These are phyloP conservation scores for Ptychochromis oligacanthus DNA, from an alignment of 2,113 vertebrate species.

Conservation along the genomic window DNA sequence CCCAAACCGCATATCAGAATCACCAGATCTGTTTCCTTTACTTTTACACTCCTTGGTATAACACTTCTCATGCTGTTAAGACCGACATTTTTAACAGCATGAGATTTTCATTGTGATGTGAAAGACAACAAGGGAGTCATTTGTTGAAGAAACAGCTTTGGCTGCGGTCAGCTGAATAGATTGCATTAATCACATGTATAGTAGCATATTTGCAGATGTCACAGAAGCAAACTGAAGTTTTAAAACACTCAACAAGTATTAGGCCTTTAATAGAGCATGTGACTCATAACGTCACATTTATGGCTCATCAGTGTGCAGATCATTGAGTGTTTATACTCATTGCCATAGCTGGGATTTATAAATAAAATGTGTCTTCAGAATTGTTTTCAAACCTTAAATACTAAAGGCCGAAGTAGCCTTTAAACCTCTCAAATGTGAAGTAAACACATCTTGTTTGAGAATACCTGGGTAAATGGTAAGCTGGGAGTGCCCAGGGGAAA, in stretches of 20 bases:
- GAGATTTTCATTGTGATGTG: neutral
- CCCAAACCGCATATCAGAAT: too few relatives aligned
- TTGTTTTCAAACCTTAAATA: too few relatives aligned
- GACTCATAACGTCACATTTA: too few relatives aligned
- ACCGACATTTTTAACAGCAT: neutral
- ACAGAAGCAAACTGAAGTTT: neutral
- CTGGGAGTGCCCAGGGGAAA: too few relatives aligned
- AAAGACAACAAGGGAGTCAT: neutral
- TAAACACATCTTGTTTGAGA: too few relatives aligned
- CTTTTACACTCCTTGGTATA: neutral
- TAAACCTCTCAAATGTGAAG: too few relatives aligned
- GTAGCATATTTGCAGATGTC: neutral
- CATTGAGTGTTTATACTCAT: neutral
- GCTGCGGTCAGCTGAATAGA: neutral
- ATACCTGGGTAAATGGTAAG: too few relatives aligned
- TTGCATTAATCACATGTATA: neutral
- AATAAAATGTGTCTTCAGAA: too few relatives aligned
- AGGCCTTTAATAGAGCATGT: neutral
- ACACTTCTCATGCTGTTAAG: neutral
- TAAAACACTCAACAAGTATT: neutral
- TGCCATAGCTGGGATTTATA: too few relatives aligned
- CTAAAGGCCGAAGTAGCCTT: too few relatives aligned
- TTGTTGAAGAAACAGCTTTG: neutral
- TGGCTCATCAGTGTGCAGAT: neutral
- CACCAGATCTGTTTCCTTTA: neutral